Conservation (phyloP, 2,797 vertebrate genomes). For the Ibycter americanus region DNA sequence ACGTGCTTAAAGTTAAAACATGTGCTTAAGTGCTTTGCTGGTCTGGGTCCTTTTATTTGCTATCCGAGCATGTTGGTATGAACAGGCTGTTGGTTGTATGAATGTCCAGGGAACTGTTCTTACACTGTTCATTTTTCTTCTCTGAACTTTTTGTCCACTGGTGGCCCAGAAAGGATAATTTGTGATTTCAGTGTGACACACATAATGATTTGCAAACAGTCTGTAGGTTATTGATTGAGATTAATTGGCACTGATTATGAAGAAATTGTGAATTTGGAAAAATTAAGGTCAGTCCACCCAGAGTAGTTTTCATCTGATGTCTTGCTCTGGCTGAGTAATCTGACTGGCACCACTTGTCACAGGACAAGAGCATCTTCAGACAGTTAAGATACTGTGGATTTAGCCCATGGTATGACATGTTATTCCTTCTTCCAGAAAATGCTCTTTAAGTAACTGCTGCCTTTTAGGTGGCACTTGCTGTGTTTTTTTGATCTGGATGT, state of each 20-base stretch:
- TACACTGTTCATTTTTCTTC: background rate
- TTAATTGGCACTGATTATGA: background rate
- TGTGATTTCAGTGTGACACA: background rate
- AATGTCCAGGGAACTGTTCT: background rate
- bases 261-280: background rate
- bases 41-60: constrained; percentile 44
- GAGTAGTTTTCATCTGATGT: background rate
- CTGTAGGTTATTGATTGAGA: background rate
- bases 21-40: constrained; percentile 54
- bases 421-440: background rate
- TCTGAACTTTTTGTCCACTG: background rate
- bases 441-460: background rate
- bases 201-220: background rate
- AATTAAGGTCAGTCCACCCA: background rate
- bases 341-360: background rate
- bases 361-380: background rate
- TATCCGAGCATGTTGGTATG: constrained; percentile 28
- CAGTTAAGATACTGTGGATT: background rate
- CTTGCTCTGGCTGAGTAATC: background rate
- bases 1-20: constrained; percentile 57
- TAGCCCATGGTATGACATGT: background rate
- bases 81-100: constrained; percentile 17
- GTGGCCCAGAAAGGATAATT: background rate
- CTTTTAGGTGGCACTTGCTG: background rate
- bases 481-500: background rate